phyloP scores from a whole-genome alignment of 2,113 vertebrate species.

The Bostrychus sinensis region DNA sequence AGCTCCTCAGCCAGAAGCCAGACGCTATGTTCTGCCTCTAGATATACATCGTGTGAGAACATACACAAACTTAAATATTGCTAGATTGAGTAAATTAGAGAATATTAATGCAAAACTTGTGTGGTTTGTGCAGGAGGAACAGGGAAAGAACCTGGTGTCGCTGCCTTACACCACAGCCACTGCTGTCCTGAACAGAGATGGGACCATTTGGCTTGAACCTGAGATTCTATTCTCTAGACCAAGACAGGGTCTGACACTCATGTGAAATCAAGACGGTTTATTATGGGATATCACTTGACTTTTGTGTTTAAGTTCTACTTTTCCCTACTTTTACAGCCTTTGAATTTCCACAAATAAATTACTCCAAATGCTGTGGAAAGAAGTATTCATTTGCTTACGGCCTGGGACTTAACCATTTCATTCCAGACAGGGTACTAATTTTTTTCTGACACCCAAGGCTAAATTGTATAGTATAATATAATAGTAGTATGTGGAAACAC shows the following conservation, averaged over 20 bases:
- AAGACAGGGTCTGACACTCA: constrained; percentile 82
- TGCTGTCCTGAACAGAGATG: constrained; percentile 85
- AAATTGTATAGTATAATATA: no score
- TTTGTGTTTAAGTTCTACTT: not conserved
- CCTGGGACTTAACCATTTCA: constrained; percentile 95
- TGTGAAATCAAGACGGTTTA: not conserved
- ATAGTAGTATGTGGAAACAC: not conserved
- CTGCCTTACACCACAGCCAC: constrained; percentile 92
- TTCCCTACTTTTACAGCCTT: constrained; percentile 81
- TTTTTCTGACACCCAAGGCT: not conserved
- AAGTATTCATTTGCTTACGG: constrained; percentile 90
- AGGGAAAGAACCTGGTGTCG: constrained; percentile 91
- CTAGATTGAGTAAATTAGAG: not conserved
- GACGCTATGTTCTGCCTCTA: constrained; percentile 92
- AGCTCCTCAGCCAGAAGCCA: constrained; percentile 94
- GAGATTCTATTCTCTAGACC: constrained; percentile 94
- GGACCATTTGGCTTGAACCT: constrained; percentile 94
- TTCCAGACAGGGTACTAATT: constrained; percentile 92
- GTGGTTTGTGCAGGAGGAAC: constrained; percentile 82
- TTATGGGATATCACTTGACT: not conserved
- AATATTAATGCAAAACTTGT: not conserved
- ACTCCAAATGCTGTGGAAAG: constrained; percentile 84
- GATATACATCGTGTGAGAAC: constrained; percentile 84
- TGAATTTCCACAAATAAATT: constrained; percentile 98
- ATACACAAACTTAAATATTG: constrained; percentile 3